Evolutionary conservation across 1,140 invertebrate species (phyloP), one percentile per base, ranked within the genome.

Genomic region (Lucilia cuprina): DNA sequence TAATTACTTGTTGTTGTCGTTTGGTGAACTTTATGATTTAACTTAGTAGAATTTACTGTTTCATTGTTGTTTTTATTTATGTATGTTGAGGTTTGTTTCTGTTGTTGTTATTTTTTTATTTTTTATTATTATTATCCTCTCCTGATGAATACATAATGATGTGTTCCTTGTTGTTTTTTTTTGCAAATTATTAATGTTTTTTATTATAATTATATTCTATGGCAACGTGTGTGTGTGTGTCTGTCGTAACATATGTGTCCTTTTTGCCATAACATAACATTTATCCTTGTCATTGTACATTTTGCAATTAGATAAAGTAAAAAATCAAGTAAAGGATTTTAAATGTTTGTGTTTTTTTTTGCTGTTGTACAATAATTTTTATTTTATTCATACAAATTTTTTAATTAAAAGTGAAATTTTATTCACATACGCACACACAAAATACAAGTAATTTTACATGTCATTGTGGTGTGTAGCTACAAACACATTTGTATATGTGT

Each of bases 271-370:
- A 55, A 55, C 50, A 55, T 30, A 30, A 30, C 9, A 80, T 50
- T 19, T 49, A 80, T 80, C 41, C 77, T 80, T 80, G 77, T 80
- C 77, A 80, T 19, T 78, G n/a, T 21, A 70, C 77, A 49, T 49
- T 30, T 50, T 19, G 77, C 47, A 80, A 80, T 80, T 49, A 49
- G 77, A 80, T 49, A 17, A 80, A 80, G 41, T 80, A 21, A 21
- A 80, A 80, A 50, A 49, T 49, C 77, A 49, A 80, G 77, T 80
- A 49, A 80, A 80, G 77, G 77, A 80, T 80, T 80, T 70, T 21
- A 70, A 70, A 70, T 70, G 8, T 55, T 55, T 49, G 5, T 30
- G 25, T 41, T 41, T 41, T 41, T 41, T 1, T 30, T 30, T 30
- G 25, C 25, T 41, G 13, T 60, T 5, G 1, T 60, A 60, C 14